Percentiles rank a stretch among this genome's conserved stretches.
Evolutionary conservation across 2,113 vertebrate genomes (phyloP).

Genomic region (Corythaeola cristata): DNA sequence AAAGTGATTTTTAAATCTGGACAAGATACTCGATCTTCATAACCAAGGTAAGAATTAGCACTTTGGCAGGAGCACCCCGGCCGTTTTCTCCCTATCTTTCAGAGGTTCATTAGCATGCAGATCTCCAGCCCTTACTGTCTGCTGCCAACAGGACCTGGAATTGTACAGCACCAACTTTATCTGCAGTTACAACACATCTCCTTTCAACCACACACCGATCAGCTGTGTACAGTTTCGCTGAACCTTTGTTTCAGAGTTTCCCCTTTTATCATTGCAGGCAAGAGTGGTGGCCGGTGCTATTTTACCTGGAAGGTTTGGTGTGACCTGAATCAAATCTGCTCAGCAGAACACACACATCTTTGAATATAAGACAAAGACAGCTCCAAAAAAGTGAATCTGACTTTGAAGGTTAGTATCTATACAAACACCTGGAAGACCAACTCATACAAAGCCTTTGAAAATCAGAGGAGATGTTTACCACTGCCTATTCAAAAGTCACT

Average conservation of each 20-base stretch:
- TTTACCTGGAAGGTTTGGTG: neutral
- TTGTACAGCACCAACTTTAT: conserved; percentile 58
- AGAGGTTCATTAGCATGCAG: conserved; percentile 60
- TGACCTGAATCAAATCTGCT: neutral
- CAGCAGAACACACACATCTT: neutral
- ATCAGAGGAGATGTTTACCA: neutral
- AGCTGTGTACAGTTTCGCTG: neutral
- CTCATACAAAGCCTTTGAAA: neutral
- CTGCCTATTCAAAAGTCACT: neutral
- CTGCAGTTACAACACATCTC: conserved; percentile 55
- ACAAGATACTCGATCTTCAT: conserved; percentile 60
- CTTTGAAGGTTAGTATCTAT: neutral
- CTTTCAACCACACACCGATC: conserved; percentile 21
- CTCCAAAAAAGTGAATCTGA: neutral
- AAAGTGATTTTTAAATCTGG: conserved; percentile 51
- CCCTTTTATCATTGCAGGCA: neutral
- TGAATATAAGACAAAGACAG: conserved; percentile 18
- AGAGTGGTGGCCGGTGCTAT: neutral
- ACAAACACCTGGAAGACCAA: neutral
- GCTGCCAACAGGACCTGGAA: conserved; percentile 73
- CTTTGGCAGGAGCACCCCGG: conserved; percentile 43
- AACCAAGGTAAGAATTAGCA: conserved; percentile 51
- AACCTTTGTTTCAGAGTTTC: conserved; percentile 29
- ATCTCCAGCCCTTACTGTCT: conserved; percentile 16
- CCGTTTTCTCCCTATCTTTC: conserved; percentile 49